Percentiles rank a stretch among this genome's conserved stretches.
phyloP scores from a whole-genome alignment of 2,888 invertebrate species.

The Protonemura montana region DNA sequence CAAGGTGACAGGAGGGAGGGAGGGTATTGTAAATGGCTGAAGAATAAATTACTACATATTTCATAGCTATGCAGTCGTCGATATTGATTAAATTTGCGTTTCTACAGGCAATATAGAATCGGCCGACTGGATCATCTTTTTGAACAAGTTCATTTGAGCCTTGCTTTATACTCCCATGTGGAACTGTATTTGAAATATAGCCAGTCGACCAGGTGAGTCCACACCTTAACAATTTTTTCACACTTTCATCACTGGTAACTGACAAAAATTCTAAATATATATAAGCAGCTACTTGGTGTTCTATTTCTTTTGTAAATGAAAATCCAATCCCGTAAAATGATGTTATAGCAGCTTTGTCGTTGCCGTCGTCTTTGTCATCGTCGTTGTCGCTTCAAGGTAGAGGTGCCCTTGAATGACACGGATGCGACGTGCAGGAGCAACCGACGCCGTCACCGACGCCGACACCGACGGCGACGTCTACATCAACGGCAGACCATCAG shows the following conservation, averaged over 20 bases:
- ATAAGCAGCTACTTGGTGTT: neutral
- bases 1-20: neutral
- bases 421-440: no score
- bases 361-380: neutral
- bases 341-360: no score
- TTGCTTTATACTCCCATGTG: neutral
- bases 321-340: no score
- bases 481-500: neutral
- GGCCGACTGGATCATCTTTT: neutral
- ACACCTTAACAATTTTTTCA: no score
- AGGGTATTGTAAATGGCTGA: neutral
- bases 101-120: neutral
- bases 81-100: constrained; percentile 12
- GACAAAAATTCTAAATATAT: neutral
- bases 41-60: neutral
- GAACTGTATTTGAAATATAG: neutral
- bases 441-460: neutral
- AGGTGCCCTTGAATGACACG: no score
- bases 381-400: no score
- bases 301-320: neutral
- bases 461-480: neutral
- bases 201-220: no score
- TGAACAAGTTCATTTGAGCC: neutral
- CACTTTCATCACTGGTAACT: neutral
- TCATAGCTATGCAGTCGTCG: constrained; percentile 9